A percentile compares a stretch with the other conserved stretches of the same genome.
Evolutionary conservation across 2,113 vertebrate genomes (phyloP).

Genomic region (Brevimyrus niger): DNA sequence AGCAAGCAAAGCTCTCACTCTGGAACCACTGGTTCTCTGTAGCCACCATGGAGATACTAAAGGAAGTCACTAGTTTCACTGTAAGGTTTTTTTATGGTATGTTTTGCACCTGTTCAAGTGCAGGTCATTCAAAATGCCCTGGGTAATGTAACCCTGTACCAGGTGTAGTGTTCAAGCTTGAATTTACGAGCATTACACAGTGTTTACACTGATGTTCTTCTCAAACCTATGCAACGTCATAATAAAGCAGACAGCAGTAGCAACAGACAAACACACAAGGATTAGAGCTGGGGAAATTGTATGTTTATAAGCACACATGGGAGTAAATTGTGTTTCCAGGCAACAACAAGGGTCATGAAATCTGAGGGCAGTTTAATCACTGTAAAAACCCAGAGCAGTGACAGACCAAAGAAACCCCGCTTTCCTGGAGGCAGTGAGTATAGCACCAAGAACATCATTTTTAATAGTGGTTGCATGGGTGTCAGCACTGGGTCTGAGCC

Average conservation of each 20-base stretch:
- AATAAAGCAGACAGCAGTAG: neutral
- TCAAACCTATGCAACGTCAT: neutral
- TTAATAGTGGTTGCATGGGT: neutral
- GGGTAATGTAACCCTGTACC: neutral
- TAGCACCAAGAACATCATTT: neutral
- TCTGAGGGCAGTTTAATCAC: neutral
- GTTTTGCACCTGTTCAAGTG: neutral
- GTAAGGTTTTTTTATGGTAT: neutral
- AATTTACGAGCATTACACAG: neutral
- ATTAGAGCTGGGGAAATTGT: neutral
- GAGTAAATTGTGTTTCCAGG: neutral
- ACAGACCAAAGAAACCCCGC: neutral
- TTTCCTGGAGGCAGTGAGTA: neutral
- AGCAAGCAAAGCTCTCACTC: neutral
- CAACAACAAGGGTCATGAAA: neutral
- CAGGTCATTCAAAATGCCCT: neutral
- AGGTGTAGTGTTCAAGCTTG: neutral
- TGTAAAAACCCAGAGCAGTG: neutral
- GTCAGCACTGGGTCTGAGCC: neutral
- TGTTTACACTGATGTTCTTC: neutral
- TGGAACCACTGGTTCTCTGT: neutral
- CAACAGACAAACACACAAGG: neutral
- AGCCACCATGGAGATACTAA: neutral
- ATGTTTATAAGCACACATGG: neutral
- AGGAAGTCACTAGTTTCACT: neutral